A percentile compares a stretch with the other conserved stretches of the same genome.
These are phyloP conservation scores for Philonicus albiceps DNA, from an alignment of 2,888 invertebrate genomes.

Conservation along the genomic window DNA sequence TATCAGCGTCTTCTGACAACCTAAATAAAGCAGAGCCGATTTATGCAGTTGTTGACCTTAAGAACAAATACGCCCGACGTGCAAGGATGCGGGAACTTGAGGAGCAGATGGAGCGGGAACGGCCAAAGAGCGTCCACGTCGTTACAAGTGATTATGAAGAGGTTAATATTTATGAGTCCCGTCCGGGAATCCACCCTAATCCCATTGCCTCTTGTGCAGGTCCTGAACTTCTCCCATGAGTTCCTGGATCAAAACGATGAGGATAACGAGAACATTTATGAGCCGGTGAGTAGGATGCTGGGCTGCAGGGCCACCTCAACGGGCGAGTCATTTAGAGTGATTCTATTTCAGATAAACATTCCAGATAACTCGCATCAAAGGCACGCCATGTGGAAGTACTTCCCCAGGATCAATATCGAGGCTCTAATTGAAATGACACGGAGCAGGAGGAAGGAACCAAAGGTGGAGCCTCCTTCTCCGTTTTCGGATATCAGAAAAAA, in stretches of 20 bases:
- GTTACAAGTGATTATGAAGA: conserved; percentile 53
- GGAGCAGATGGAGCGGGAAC: conserved; percentile 45
- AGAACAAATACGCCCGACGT: conserved; percentile 55
- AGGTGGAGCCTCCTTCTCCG: conserved; percentile 48
- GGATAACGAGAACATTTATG: conserved; percentile 57
- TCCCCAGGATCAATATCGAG: conserved; percentile 54
- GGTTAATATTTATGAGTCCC: conserved; percentile 48
- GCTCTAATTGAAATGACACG: conserved; percentile 53
- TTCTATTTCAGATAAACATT: conserved; percentile 53
- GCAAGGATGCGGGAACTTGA: conserved; percentile 51
- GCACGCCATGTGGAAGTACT: conserved; percentile 54
- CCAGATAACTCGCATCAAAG: conserved; percentile 49
- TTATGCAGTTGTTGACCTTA: conserved; percentile 58
- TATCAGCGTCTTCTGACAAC: conserved; percentile 47
- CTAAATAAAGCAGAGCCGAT: conserved; percentile 52
- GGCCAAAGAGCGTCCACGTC: conserved; percentile 51
- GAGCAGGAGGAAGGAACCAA: conserved; percentile 49
- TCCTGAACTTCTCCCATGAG: conserved; percentile 51
- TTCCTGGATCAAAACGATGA: conserved; percentile 47
- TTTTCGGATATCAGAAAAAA: conserved; percentile 54
- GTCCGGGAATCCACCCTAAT: background rate
- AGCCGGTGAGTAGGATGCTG: conserved; percentile 53
- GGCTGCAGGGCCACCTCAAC: background rate
- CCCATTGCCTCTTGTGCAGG: conserved; percentile 48
- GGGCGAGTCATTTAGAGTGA: background rate